Conservation (phyloP, 2,888 invertebrate genomes). For the Apodemia duryi region DNA sequence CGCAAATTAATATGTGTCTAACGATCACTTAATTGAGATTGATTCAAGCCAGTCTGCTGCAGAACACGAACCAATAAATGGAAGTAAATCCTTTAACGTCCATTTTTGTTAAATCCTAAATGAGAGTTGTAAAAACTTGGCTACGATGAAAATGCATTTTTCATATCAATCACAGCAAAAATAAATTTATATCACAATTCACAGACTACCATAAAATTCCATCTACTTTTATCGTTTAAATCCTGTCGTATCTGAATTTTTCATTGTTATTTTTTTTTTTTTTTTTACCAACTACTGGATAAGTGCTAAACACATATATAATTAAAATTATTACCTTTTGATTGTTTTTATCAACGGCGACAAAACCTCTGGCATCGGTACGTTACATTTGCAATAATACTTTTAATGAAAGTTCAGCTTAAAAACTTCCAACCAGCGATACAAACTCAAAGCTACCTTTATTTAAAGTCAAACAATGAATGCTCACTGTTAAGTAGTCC, state of each 20-base stretch:
- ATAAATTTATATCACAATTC: neutral
- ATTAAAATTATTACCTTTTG: no score
- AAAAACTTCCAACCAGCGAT: conserved; percentile 35
- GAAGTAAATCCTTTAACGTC: conserved; percentile 12
- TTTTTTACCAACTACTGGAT: no score
- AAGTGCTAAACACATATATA: no score
- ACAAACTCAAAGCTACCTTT: conserved; percentile 45
- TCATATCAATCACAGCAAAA: neutral
- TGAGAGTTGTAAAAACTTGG: conserved; percentile 4
- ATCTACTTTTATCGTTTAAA: neutral
- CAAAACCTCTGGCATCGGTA: no score
- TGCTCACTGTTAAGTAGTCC: conserved; percentile 49
- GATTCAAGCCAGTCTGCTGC: conserved; percentile 22
- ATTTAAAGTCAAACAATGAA: conserved; percentile 57
- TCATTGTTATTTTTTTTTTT: no score
- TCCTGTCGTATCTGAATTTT: no score
- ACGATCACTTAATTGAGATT: conserved; percentile 41
- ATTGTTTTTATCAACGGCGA: no score
- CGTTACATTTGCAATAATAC: neutral
- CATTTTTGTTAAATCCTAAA: conserved; percentile 7
- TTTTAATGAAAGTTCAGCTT: neutral
- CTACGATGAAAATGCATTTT: neutral
- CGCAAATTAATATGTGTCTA: conserved; percentile 52
- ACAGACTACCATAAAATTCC: neutral
- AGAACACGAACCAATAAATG: conserved; percentile 19